Base-by-base conservation (phyloP, 2,888 invertebrate species). In the Drosophila mimica region DNA sequence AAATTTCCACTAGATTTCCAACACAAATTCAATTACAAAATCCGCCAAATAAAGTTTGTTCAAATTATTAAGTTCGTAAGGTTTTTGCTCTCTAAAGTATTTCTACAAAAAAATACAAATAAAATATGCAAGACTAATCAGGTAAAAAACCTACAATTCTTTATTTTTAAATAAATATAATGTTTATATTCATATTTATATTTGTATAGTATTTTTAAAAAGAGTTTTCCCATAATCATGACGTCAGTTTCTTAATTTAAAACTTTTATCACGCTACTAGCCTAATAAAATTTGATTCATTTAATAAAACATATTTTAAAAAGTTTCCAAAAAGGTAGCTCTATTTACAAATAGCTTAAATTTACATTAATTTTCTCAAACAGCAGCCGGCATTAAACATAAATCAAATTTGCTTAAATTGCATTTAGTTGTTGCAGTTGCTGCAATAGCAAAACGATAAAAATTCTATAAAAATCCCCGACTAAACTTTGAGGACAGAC, bases 401-500 rank as follows among this genome's bases (percentile, higher is more conserved):
- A 40, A 40, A 28, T 28, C 11, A n/a, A 51, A 57, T 64, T 9
- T 28, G 8, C 13, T 48, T 48, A 2, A 8, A 34, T 6, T 46
- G 66, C 51, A 31, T 54, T 25, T 8, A n/a, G 13, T 6, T 25
- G 28, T 53, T 28, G 52, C 17, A 33, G 6, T 30, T 48, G 11
- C 2, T 17, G 28, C 11, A 36, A 17, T 11, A 2, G 13, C 28
- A 54, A 38, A 31, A 38, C 33, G 52, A 31, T 20, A 31, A 17
- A 48, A 60, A 52, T 48, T 54, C 28, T 56, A 59, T 51, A n/a
- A 61, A 72, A 62, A 65, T 31, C 56, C 36, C 56, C 46, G 17
- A 20, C 13, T 20, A 46, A 74, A 79, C 46, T 53, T 28, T 79
- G 57, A 76, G 76, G 69, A 74, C 76, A 75, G 34, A 7, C 43